Percentiles rank a stretch among this genome's conserved stretches.
Conservation (phyloP, 2,113 vertebrate species). For the human region GRCh38 chr2:190601501-190602000, state of each 20-base stretch:
- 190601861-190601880: not conserved
- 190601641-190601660: not conserved
- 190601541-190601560: not conserved
- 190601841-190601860: not conserved
- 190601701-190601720: not conserved
- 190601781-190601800: not conserved
- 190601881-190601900: not conserved
- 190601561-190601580: not conserved
- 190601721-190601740: not conserved
- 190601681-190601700: not conserved
- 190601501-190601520: not conserved
- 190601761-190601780: not conserved
- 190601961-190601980: not conserved
- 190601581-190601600: slow-evolving; percentile 15
- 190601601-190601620: not conserved
- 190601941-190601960: not conserved
- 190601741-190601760: not conserved
- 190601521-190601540: not conserved
- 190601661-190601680: not conserved
- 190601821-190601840: not conserved
- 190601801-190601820: not conserved
- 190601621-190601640: not conserved
- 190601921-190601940: not conserved
- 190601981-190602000: not conserved
- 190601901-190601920: not conserved